These are phyloP conservation scores for Drosophila koepferae DNA, from an alignment of 2,888 invertebrate genomes.

Conservation along the genomic window DNA sequence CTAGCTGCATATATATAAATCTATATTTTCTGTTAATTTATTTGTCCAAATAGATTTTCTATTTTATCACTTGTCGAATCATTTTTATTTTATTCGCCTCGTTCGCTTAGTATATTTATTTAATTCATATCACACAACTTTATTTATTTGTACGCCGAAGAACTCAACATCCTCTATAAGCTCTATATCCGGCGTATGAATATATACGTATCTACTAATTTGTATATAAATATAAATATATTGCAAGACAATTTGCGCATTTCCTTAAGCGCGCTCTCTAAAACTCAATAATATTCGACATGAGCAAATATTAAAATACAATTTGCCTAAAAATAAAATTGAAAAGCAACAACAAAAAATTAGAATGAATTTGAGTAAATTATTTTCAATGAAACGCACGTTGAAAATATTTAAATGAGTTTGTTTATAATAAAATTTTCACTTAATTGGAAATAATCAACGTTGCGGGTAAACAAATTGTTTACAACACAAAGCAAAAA, in stretches of 20 bases:
- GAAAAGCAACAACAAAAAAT: background rate
- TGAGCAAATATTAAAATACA: conserved; percentile 66
- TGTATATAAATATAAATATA: conserved; percentile 35
- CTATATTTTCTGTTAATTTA: background rate
- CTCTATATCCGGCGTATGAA: conserved; percentile 59
- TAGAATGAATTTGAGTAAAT: conserved; percentile 58
- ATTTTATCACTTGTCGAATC: background rate
- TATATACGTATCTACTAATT: conserved; percentile 20
- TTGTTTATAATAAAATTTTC: conserved; percentile 82
- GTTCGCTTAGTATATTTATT: conserved; percentile 13
- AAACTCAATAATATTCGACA: conserved; percentile 35
- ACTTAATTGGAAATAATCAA: conserved; percentile 81
- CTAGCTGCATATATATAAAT: background rate
- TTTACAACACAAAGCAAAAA: conserved; percentile 50
- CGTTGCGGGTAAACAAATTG: conserved; percentile 65
- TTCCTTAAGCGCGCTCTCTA: conserved; percentile 48
- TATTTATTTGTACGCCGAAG: conserved; percentile 62
- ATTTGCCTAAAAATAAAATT: conserved; percentile 27
- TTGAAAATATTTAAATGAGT: conserved; percentile 75
- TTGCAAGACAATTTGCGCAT: conserved; percentile 62
- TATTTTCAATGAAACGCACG: conserved; percentile 70
- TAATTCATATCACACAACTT: conserved; percentile 25
- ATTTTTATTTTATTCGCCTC: conserved; percentile 6
- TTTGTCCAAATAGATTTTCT: background rate
- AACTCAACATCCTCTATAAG: conserved; percentile 53